Base-by-base conservation (phyloP, 2,888 invertebrate species). In the Urechis unicinctus region DNA sequence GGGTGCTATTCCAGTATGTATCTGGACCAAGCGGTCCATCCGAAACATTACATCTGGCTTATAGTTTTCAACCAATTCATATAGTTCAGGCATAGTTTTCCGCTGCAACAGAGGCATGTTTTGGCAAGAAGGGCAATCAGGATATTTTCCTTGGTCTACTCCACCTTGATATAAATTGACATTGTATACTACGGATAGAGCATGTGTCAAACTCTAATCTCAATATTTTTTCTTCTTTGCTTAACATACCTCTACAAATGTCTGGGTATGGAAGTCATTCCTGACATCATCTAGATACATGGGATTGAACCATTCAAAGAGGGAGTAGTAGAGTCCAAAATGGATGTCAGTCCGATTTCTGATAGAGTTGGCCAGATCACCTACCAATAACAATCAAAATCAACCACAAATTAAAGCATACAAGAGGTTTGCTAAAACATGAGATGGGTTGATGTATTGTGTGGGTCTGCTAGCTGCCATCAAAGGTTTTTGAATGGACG, bases 21-120 rank as follows among this genome's bases (percentile, higher is more conserved):
- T 68, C 66, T 4, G 68, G 56, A 0, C 90, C 88, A 73, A 92
- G 93, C 66, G 94, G 95, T 0, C 78, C 78, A 65, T 78, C 78
- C 0, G 74, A 75, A 75, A 78, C 24, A 78, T 62, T 3, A 78
- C 63, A 13, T 77, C 75, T 3, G 78, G 78, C 52, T 74, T 64
- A 57, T 78, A 78, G 0, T 49, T 62, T 26, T 69, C 70, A 1
- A 77, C 72, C 29, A 78, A 61, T 72, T 93, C 92, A 60, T 84
- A 82, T 69, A 94, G 81, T 77, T 94, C 93, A 9, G 77, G 77
- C 57, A 77, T 58, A 2, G 74, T 65, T 59, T 77, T 77, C 22
- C 51, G 46, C 75, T 77, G 61, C 31, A 65, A 59, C 3, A 24
- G 21, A 50, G 17, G 21, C 6, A 45, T 36, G 36, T n/a, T n/a